Base-by-base conservation (phyloP, 2,888 invertebrate species). In the Hipparchia semele region DNA sequence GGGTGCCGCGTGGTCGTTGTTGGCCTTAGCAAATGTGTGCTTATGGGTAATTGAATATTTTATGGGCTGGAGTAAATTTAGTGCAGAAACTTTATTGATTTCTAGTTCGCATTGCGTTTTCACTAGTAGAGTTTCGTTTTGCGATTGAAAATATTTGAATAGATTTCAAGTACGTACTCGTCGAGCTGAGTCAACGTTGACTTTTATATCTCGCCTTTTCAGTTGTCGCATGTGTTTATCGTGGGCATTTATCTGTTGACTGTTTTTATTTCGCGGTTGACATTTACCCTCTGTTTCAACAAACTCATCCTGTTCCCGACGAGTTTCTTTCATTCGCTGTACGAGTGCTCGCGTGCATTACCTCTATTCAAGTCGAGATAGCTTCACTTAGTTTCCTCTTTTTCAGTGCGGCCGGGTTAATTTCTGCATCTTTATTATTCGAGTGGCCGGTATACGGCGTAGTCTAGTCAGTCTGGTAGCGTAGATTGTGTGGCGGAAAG, bases 31-130 rank as follows among this genome's bases (percentile, higher is more conserved):
- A 90, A 93, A 92, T 93, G 94, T 92, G 92, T 93, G 88, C 94
- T 90, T 92, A 92, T 92, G 92, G 90, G 92, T 93, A 93, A 93
- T 94, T 94, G 94, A 93, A 94, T 94, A 93, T 94, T 94, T 94
- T 92, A 93, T 92, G 89, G 86, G 87, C 85, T 83, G 82, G 83
- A 88, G 86, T 82, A 89, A 90, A 91, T 92, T 89, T 90, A 88
- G 87, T 90, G 86, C 84, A 82, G 83, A 85, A 83, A 86, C 83
- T 86, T 88, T 90, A 92, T 91, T 87, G 91, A 91, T 91, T 90
- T 85, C 84, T 83, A 77, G 79, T 82, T 78, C 74, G 75, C 77
- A 81, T 78, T 77, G 75, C 76, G 75, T 79, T 79, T 72, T 60
- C 53, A 23, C 56, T 23, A 69, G 51, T 70, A 74, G 76, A 79